Base-by-base conservation (phyloP, 2,113 vertebrate genomes). In the Prunella fulvescens region DNA sequence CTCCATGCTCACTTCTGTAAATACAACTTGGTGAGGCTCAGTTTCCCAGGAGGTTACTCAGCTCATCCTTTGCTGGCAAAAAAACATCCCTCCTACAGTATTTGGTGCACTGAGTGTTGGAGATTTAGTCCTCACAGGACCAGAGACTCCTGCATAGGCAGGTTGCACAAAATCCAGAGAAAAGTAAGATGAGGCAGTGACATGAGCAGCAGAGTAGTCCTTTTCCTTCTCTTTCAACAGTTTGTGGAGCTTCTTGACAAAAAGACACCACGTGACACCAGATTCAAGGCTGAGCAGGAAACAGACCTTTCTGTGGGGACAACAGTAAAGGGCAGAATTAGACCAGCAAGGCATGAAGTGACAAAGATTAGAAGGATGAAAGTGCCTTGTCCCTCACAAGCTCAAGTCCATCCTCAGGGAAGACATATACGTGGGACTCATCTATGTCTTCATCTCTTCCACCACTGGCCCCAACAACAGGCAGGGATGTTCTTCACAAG, bases 401-500 rank as follows among this genome's bases (percentile, higher is more conserved):
- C 40, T 86, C 45, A 94, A 47, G 33, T 44, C 45, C 6, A 13
- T 62, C 19, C 29, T 53, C 66, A 82, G 45, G 25, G 35, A 86
- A 47, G 40, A 69, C 17, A 19, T 1, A 2, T 40, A 48, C 15
- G 7, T 53, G 28, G 31, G 23, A 65, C 11, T 67, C 5, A n/a
- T 4, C 11, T 33, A 1, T 12, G 4, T 80, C 13, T 45, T 67
- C 35, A 61, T 39, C 14, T 54, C 29, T 90, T 79, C 61, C 9
- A 61, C 19, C 9, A 17, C 31, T 47, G 26, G 26, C 25, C 14
- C 45, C 0, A 6, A 7, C 0, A 9, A n/a, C 45, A 65, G 57
- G n/a, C 3, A 16, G 61, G 31, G 48, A 56, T 35, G 12, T 64
- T 93, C 60, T 56, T 80, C 50, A 26, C 3, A 53, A 22, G 28